phyloP scores from a whole-genome alignment of 2,888 invertebrate species.

The Apomyelois bistriatella region DNA sequence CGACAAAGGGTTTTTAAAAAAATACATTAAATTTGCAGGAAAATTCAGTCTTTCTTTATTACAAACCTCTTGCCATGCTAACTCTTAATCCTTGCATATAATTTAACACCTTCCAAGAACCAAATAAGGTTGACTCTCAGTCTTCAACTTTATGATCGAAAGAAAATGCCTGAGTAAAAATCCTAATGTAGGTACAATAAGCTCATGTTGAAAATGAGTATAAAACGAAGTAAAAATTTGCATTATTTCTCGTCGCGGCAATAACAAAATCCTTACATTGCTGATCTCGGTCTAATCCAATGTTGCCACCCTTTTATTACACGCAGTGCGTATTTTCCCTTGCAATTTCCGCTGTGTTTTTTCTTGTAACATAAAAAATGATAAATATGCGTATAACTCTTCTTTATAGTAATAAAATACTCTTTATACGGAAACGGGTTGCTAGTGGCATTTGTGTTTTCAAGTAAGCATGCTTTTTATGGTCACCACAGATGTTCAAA shows the following conservation, averaged over 20 bases:
- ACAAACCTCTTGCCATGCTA: no score
- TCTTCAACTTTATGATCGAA: no score
- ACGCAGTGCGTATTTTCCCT: slow-evolving; percentile 10
- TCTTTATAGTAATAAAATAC: slow-evolving; percentile 15
- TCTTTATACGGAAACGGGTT: slow-evolving; percentile 11
- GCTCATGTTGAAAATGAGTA: no score
- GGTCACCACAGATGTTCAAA: background rate
- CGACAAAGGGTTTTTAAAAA: no score
- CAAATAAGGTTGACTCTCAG: no score
- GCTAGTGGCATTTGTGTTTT: slow-evolving; percentile 6
- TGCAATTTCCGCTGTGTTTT: slow-evolving; percentile 15
- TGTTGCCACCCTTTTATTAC: slow-evolving; percentile 12
- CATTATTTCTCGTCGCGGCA: background rate
- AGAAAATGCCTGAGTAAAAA: no score
- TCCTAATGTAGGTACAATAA: no score
- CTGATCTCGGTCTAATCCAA: slow-evolving; percentile 10
- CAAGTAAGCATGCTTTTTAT: background rate
- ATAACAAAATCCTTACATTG: slow-evolving; percentile 1
- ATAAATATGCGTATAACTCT: slow-evolving; percentile 16
- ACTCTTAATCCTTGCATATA: no score
- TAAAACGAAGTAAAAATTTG: slow-evolving; percentile 2
- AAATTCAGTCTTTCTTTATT: no score
- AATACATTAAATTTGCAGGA: no score
- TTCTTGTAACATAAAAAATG: slow-evolving; percentile 16
- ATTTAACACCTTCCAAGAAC: no score